These are phyloP conservation scores for Tribolium madens DNA, from an alignment of 1,140 invertebrate species.

Conservation along the genomic window DNA sequence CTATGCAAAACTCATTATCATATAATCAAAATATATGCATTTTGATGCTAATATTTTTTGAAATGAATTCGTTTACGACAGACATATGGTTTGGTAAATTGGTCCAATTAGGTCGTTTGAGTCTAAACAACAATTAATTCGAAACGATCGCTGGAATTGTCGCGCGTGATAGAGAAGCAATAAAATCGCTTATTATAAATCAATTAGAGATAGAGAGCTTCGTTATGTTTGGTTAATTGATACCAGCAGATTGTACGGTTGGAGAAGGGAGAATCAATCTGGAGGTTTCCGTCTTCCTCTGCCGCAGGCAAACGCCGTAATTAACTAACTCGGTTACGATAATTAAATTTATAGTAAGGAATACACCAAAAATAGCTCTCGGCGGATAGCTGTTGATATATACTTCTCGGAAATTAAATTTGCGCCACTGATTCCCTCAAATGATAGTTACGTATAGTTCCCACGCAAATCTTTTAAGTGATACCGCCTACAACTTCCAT, in stretches of 20 bases:
- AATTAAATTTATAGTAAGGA: constrained; percentile 60
- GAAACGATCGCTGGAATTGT: constrained; percentile 20
- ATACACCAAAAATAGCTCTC: constrained; percentile 58
- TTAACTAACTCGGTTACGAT: constrained; percentile 61
- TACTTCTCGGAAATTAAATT: constrained; percentile 53
- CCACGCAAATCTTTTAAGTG: constrained; percentile 27
- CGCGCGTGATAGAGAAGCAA: constrained; percentile 28
- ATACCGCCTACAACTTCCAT: not conserved
- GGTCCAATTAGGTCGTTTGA: constrained; percentile 14
- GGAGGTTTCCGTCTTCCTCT: constrained; percentile 31
- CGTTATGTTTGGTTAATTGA: constrained; percentile 43
- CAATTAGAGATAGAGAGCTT: constrained; percentile 28
- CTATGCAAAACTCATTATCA: too few species aligned
- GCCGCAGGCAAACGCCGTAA: constrained; percentile 50
- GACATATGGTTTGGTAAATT: not conserved
- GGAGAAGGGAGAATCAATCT: constrained; percentile 39
- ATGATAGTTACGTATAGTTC: constrained; percentile 36
- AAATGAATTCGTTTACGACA: not conserved
- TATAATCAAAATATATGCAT: too few species aligned
- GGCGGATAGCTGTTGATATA: constrained; percentile 50
- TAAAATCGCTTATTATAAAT: constrained; percentile 41
- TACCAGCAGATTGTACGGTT: constrained; percentile 37
- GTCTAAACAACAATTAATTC: constrained; percentile 20
- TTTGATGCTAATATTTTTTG: not conserved
- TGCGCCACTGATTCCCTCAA: constrained; percentile 22